phyloP scores from a whole-genome alignment of 2,113 vertebrate genomes.

The Neodon shergylaensis region DNA sequence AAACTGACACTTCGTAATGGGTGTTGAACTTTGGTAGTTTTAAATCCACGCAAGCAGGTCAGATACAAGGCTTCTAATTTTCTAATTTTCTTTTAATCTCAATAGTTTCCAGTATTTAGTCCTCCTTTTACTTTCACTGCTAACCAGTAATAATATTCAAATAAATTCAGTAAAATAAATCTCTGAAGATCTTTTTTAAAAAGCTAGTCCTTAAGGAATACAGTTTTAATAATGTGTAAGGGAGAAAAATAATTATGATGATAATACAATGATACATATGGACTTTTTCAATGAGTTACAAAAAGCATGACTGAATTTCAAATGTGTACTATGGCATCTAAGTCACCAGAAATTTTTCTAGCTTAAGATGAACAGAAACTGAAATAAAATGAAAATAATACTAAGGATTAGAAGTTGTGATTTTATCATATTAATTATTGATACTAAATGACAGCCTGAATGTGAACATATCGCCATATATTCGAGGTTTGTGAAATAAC shows the following conservation, averaged over 20 bases:
- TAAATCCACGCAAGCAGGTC: not conserved
- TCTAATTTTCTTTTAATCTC: not conserved
- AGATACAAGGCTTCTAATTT: not conserved
- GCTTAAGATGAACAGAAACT: not conserved
- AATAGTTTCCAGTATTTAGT: not conserved
- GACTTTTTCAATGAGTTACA: not conserved
- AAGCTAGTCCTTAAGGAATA: conserved; percentile 5
- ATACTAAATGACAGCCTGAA: not conserved
- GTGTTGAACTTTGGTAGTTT: not conserved
- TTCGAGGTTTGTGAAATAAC: not conserved
- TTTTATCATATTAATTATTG: conserved; percentile 2
- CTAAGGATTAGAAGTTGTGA: not conserved
- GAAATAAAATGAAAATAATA: not conserved
- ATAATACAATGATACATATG: not conserved
- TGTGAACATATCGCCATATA: not conserved
- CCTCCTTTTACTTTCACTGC: not conserved
- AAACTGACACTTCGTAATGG: not conserved
- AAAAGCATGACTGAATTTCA: not conserved
- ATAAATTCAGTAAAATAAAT: not conserved
- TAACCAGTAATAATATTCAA: not conserved
- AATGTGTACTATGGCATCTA: not conserved
- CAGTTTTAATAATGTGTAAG: not conserved
- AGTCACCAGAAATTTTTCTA: not conserved
- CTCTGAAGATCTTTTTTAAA: not conserved
- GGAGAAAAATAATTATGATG: not conserved